Evolutionary conservation across 1,140 invertebrate species (phyloP).

Genomic region (Littorina saxatilis): DNA sequence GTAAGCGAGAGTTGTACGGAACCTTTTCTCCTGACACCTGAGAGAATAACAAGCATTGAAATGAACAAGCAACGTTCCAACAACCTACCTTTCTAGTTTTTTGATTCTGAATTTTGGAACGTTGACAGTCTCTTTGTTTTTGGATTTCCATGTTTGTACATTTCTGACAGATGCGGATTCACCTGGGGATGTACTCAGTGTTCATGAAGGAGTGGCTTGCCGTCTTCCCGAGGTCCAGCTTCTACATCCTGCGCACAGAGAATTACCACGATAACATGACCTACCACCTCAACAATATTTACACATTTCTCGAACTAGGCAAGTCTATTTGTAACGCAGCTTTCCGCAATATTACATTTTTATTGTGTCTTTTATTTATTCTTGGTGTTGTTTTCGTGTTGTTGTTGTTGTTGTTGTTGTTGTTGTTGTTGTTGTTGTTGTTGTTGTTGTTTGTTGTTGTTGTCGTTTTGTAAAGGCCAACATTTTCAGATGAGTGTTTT

Average conservation of each 20-base stretch:
- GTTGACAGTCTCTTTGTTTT: no score
- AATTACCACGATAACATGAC: slow-evolving; percentile 90
- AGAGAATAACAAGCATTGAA: no score
- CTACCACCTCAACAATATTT: slow-evolving; percentile 85
- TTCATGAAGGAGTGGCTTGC: slow-evolving; percentile 51
- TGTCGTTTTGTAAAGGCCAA: no score
- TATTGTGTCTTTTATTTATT: not conserved
- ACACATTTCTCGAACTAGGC: slow-evolving; percentile 77
- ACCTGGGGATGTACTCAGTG: slow-evolving; percentile 48
- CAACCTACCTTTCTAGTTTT: no score
- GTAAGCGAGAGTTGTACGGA: no score
- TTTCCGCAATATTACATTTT: not conserved
- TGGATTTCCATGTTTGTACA: no score
- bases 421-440: not conserved
- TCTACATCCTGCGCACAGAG: slow-evolving; percentile 86
- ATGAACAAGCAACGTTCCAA: no score
- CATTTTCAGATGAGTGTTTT: not conserved
- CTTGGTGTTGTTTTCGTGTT: no score
- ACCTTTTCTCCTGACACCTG: no score
- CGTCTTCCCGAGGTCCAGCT: slow-evolving; percentile 44
- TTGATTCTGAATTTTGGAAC: no score
- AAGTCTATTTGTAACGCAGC: not conserved
- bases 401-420: no score
- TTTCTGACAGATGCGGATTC: slow-evolving; percentile 36
- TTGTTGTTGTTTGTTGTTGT: no score